Percentiles rank a stretch among this genome's conserved stretches.
phyloP scores from a whole-genome alignment of 1,140 invertebrate genomes.

The Leptinotarsa undecemlineata region DNA sequence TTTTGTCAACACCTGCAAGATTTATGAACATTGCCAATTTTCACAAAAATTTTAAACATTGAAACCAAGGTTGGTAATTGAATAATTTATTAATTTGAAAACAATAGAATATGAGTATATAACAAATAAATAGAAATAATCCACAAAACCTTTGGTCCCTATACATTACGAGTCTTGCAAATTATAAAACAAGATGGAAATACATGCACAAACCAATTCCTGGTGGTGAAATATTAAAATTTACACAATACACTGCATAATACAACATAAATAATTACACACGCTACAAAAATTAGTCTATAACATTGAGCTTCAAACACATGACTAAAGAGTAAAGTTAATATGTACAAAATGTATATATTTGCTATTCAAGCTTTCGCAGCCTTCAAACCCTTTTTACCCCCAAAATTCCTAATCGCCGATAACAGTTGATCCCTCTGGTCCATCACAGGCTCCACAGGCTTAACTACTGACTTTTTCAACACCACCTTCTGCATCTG shows the following conservation, averaged over 20 bases:
- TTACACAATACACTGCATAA: neutral
- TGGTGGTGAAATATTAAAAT: slow-evolving; percentile 7
- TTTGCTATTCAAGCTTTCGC: slow-evolving; percentile 51
- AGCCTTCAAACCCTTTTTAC: slow-evolving; percentile 61
- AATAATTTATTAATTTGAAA: slow-evolving; percentile 40
- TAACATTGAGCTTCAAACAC: slow-evolving; percentile 41
- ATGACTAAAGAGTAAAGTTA: slow-evolving; percentile 36
- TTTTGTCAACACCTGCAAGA: too few relatives aligned
- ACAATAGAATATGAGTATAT: slow-evolving; percentile 40
- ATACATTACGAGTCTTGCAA: slow-evolving; percentile 27
- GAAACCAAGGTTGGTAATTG: slow-evolving; percentile 13
- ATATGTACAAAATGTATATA: slow-evolving; percentile 32
- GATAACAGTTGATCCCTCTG: slow-evolving; percentile 69
- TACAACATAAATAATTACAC: slow-evolving; percentile 22
- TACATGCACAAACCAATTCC: slow-evolving; percentile 1
- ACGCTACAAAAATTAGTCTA: slow-evolving; percentile 18
- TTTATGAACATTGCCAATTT: neutral
- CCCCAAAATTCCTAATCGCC: slow-evolving; percentile 74
- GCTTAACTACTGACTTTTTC: slow-evolving; percentile 46
- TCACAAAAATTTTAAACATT: neutral
- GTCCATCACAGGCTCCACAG: slow-evolving; percentile 54
- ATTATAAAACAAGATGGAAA: slow-evolving; percentile 1
- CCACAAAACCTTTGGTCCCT: slow-evolving; percentile 54
- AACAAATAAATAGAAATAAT: slow-evolving; percentile 53
- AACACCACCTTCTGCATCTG: slow-evolving; percentile 58